Conservation (phyloP, 2,888 invertebrate genomes). For the Papilio gigon region DNA sequence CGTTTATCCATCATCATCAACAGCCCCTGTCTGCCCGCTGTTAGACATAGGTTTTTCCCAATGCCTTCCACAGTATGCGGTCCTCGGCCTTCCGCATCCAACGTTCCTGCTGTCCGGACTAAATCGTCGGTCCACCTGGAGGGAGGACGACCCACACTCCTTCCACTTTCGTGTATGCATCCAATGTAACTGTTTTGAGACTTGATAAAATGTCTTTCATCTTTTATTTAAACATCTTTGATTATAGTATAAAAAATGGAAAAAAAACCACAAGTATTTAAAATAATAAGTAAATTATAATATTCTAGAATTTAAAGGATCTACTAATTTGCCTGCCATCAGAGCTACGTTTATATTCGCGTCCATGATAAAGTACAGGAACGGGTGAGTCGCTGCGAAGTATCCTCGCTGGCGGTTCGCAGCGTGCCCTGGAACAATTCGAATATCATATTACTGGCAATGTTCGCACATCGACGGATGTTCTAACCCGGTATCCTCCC, state of each 20-base stretch:
- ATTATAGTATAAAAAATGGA: background rate
- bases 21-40: no score
- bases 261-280: conserved; percentile 38
- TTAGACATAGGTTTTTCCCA: no score
- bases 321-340: conserved; percentile 91
- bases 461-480: background rate
- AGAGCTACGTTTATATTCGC: conserved; percentile 89
- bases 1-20: no score
- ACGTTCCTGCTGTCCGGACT: no score
- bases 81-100: no score
- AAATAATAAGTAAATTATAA: conserved; percentile 74
- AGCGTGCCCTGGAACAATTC: conserved; percentile 67
- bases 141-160: no score
- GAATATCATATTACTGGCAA: conserved; percentile 41
- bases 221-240: background rate
- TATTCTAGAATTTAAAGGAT: conserved; percentile 91
- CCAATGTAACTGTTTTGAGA: no score
- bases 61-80: no score
- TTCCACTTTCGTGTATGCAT: no score
- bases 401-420: conserved; percentile 83
- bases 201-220: no score
- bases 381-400: conserved; percentile 91
- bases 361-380: conserved; percentile 93
- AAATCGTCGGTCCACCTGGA: no score
- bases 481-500: no score